Percentiles rank a stretch among this genome's conserved stretches.
phyloP scores from a whole-genome alignment of 2,113 vertebrate genomes.

The Dissostichus mawsoni region DNA sequence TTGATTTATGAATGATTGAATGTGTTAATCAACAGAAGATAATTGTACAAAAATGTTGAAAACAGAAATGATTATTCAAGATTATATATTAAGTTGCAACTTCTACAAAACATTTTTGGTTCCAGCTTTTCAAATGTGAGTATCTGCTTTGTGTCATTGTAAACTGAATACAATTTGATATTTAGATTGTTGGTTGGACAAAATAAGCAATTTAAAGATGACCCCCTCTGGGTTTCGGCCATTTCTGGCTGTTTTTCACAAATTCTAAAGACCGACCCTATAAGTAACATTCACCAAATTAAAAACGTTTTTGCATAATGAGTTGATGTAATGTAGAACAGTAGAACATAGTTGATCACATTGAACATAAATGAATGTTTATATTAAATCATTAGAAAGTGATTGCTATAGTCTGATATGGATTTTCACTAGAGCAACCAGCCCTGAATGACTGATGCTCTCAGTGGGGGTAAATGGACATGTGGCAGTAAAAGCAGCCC shows the following conservation, averaged over 20 bases:
- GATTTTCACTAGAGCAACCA: background rate
- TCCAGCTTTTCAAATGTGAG: background rate
- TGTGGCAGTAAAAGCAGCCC: slow-evolving; percentile 7
- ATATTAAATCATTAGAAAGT: background rate
- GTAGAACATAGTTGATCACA: background rate
- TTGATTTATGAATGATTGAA: background rate
- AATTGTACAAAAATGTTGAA: too few relatives aligned
- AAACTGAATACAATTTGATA: background rate
- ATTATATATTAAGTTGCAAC: too few relatives aligned
- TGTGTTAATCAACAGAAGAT: background rate
- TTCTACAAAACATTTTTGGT: too few relatives aligned
- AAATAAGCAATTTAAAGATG: background rate
- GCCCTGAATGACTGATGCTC: background rate
- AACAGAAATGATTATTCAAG: too few relatives aligned
- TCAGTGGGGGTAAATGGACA: slow-evolving; percentile 17
- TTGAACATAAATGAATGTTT: background rate
- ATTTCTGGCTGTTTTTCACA: background rate
- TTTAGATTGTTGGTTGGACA: background rate
- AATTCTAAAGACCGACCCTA: background rate
- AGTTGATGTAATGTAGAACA: background rate
- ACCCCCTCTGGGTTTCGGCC: background rate
- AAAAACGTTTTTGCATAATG: background rate
- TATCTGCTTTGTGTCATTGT: background rate
- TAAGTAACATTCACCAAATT: background rate
- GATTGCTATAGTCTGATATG: background rate